Evolutionary conservation across 37 sponge, comb jelly and placozoan species (phyloP).

Genomic region (Chondrilla cf. caribensis): DNA sequence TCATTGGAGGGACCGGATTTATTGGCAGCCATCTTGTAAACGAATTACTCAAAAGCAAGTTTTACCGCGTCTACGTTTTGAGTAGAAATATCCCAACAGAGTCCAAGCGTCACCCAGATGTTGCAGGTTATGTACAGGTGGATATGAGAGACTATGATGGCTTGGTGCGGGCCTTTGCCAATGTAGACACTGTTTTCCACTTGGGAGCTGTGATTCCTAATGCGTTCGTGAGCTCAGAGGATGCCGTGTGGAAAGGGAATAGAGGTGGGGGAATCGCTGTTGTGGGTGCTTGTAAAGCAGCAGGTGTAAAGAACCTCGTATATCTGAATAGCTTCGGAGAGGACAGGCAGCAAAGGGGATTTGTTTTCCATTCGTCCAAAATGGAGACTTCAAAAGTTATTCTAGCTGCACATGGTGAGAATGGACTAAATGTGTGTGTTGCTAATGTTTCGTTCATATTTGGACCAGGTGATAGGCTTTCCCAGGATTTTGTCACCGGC

Average conservation of each 20-base stretch:
- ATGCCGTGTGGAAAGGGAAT: conserved; percentile 39
- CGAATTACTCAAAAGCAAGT: conserved; percentile 33
- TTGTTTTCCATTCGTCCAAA: conserved; percentile 33
- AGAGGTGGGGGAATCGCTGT: conserved; percentile 33
- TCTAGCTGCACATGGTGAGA: conserved; percentile 25
- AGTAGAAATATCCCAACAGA: conserved; percentile 42
- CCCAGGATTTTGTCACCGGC: conserved; percentile 28
- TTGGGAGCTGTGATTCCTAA: conserved; percentile 46
- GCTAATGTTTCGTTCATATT: conserved; percentile 25
- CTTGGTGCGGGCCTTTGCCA: conserved; percentile 47
- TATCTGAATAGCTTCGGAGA: not conserved
- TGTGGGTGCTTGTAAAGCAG: conserved; percentile 34
- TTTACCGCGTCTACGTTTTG: conserved; percentile 59
- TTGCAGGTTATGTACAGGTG: conserved; percentile 61
- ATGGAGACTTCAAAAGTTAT: conserved; percentile 1
- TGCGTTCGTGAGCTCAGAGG: conserved; percentile 41
- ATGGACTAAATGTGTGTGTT: conserved; percentile 55
- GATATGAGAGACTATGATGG: conserved; percentile 66
- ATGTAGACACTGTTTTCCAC: conserved; percentile 65
- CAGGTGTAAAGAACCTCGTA: conserved; percentile 56
- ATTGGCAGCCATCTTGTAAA: conserved; percentile 67
- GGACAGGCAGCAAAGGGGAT: not conserved
- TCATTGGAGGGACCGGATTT: conserved; percentile 70
- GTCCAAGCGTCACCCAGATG: conserved; percentile 44
- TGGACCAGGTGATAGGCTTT: conserved; percentile 38